Percentiles rank a stretch among this genome's conserved stretches.
Evolutionary conservation across 2,888 invertebrate species (phyloP).

Genomic region (Drosophila ezoana): DNA sequence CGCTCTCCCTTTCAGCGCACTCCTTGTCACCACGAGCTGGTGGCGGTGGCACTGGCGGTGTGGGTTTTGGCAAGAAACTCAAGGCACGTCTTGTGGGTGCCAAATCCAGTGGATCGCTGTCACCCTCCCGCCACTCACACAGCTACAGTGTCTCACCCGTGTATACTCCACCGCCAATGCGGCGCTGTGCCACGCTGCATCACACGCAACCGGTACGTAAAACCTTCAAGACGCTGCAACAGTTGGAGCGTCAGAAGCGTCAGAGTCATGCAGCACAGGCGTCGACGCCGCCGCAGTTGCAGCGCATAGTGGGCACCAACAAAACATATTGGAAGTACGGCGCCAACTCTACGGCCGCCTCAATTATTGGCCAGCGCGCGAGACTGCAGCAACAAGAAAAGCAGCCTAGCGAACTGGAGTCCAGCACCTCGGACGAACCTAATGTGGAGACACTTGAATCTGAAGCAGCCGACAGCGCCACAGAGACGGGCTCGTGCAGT

Average conservation of each 20-base stretch:
- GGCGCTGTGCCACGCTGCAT: constrained; percentile 83
- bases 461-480: constrained; percentile 75
- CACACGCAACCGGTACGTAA: constrained; percentile 83
- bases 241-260: constrained; percentile 81
- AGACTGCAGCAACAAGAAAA: constrained; percentile 51
- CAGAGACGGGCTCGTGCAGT: constrained; percentile 83
- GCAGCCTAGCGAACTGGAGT: constrained; percentile 59
- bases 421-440: constrained; percentile 70
- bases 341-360: constrained; percentile 82
- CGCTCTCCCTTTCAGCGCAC: constrained; percentile 81
- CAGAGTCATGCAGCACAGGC: constrained; percentile 28
- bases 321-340: constrained; percentile 83
- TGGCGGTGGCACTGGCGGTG: constrained; percentile 17
- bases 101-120: constrained; percentile 75
- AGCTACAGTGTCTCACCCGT: constrained; percentile 80
- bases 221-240: constrained; percentile 82
- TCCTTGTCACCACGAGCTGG: constrained; percentile 68
- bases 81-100: constrained; percentile 70
- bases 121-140: constrained; percentile 75
- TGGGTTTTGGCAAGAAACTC: constrained; percentile 70
- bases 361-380: constrained; percentile 79
- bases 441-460: constrained; percentile 56
- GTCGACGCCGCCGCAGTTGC: constrained; percentile 57
- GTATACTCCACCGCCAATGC: constrained; percentile 82
- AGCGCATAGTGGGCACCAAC: constrained; percentile 80